These are phyloP conservation scores for Lytechinus pictus DNA, from an alignment of 35 echinoderm and acorn worm species.

Conservation along the genomic window DNA sequence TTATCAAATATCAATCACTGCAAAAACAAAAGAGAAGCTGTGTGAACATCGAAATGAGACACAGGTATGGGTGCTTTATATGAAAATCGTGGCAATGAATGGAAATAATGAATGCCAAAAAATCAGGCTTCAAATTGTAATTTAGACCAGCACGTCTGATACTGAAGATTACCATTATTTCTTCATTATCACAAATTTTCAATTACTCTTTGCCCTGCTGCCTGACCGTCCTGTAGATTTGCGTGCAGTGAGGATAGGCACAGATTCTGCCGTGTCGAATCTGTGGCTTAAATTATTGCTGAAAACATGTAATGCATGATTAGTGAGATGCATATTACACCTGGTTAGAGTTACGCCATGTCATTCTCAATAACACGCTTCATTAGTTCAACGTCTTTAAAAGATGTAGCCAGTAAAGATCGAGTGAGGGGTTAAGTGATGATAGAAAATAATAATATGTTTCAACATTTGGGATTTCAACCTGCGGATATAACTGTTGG, in stretches of 20 bases:
- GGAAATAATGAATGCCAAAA: neutral
- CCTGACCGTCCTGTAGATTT: neutral
- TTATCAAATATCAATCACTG: too few species aligned
- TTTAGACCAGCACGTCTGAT: neutral
- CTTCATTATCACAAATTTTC: neutral
- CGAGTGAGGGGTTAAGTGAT: neutral
- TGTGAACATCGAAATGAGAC: neutral
- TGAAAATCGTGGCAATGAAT: neutral
- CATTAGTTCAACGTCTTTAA: neutral
- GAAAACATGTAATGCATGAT: slow-evolving; percentile 12
- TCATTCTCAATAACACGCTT: slow-evolving; percentile 4
- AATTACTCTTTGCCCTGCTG: neutral
- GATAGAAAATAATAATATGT: neutral
- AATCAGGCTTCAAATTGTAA: neutral
- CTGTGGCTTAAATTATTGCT: neutral
- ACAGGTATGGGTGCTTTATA: neutral
- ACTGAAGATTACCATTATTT: neutral
- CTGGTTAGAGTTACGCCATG: slow-evolving; percentile 16
- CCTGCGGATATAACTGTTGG: neutral
- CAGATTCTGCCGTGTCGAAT: neutral
- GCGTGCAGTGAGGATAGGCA: neutral
- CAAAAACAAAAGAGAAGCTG: too few species aligned
- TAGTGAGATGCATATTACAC: slow-evolving; percentile 1
- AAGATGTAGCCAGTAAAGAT: neutral
- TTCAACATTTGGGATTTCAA: neutral